Evolutionary conservation across 37 sponge, comb jelly and placozoan genomes (phyloP).

Genomic region (Hexactinellida sp.): DNA sequence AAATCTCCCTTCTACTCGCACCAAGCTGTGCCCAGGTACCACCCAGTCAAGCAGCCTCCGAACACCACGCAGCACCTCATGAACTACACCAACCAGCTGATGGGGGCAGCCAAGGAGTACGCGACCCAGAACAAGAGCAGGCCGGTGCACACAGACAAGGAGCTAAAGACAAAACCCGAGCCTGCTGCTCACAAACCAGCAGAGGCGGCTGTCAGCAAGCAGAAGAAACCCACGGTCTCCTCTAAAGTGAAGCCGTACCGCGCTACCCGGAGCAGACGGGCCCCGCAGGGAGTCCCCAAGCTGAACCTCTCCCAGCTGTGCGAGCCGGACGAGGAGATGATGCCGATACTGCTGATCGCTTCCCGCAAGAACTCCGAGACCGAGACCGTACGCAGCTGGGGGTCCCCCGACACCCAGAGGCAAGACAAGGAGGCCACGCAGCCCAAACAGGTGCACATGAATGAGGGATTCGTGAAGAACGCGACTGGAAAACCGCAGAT

Average conservation of each 20-base stretch:
- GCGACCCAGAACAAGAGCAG: not conserved
- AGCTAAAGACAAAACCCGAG: not conserved
- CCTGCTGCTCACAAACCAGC: not conserved
- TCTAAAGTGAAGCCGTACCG: not conserved
- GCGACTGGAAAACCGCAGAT: not conserved
- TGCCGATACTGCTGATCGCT: not conserved
- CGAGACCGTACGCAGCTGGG: not conserved
- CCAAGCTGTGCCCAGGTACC: not conserved
- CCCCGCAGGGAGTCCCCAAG: not conserved
- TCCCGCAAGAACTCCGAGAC: not conserved
- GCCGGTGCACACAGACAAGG: not conserved
- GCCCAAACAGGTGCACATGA: not conserved
- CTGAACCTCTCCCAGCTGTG: conserved; percentile 13
- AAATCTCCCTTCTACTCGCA: not conserved
- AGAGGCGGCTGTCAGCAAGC: not conserved
- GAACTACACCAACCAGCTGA: conserved; percentile 17
- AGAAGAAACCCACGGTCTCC: not conserved
- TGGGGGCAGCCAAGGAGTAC: conserved; percentile 7
- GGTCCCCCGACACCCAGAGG: not conserved
- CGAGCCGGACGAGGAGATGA: conserved; percentile 10
- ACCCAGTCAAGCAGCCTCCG: not conserved
- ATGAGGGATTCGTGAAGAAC: not conserved
- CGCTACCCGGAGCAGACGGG: not conserved
- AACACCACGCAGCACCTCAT: not conserved
- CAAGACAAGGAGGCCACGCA: not conserved